Evolutionary conservation across 2,888 invertebrate genomes (phyloP).

Genomic region (Caenorhabditis plicata): DNA sequence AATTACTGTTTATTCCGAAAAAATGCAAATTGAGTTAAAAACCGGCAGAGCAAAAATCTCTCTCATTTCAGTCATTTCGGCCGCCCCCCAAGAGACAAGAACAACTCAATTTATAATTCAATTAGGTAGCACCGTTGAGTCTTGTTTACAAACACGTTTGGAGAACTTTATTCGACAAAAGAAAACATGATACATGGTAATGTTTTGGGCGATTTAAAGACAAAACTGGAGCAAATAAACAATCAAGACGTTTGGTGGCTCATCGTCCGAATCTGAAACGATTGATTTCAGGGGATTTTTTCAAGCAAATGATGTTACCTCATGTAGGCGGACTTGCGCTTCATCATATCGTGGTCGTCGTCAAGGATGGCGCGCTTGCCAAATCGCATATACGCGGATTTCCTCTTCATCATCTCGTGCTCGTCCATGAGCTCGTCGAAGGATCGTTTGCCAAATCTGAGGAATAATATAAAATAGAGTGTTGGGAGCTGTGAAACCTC

Average conservation of each 20-base stretch:
- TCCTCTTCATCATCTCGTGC: constrained; percentile 51
- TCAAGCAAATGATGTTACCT: constrained; percentile 11
- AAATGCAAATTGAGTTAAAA: no score
- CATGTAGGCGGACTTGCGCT: constrained; percentile 51
- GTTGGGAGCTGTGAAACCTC: constrained; percentile 38
- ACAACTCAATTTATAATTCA: no score
- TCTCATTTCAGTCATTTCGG: no score
- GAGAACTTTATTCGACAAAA: no score
- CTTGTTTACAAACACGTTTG: no score
- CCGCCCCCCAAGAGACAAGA: no score
- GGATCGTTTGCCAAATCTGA: constrained; percentile 35
- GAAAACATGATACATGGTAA: no score
- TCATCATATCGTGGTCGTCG: constrained; percentile 7
- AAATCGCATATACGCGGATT: constrained; percentile 57
- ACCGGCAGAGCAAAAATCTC: no score
- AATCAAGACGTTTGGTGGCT: not conserved
- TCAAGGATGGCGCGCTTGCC: constrained; percentile 10
- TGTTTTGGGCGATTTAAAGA: no score
- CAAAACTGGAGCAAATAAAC: no score
- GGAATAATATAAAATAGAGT: not conserved
- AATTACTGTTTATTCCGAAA: no score
- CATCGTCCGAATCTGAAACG: constrained; percentile 1
- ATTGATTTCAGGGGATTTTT: not conserved
- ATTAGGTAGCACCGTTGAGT: no score
- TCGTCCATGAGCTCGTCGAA: constrained; percentile 21